These are phyloP conservation scores for Beris morrisii DNA, from an alignment of 2,888 invertebrate genomes.

Conservation along the genomic window DNA sequence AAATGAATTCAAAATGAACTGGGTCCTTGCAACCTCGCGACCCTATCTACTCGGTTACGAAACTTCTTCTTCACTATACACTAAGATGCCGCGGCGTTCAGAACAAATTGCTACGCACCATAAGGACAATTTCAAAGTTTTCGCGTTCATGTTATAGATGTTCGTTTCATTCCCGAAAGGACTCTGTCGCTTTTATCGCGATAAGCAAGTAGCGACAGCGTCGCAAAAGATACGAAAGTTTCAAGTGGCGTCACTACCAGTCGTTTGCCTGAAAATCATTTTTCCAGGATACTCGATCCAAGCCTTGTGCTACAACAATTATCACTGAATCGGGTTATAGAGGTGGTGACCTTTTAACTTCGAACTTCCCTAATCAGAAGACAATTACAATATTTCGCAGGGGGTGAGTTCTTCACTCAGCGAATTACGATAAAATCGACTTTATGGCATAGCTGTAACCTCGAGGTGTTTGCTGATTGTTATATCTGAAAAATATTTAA, in stretches of 20 bases:
- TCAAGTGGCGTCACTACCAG: conserved; percentile 20
- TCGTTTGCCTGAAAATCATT: conserved; percentile 7
- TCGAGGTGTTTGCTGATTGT: too few relatives aligned
- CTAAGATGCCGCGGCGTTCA: neutral
- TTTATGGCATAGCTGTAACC: too few relatives aligned
- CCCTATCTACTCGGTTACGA: neutral
- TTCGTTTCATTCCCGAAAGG: conserved; percentile 2
- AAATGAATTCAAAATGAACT: conserved; percentile 23
- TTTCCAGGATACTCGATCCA: too few relatives aligned
- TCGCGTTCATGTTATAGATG: conserved; percentile 3
- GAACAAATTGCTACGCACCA: conserved; percentile 24
- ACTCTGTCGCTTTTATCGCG: conserved; percentile 3
- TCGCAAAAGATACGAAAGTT: conserved; percentile 28
- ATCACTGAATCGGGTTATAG: too few relatives aligned
- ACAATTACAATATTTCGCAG: conserved; percentile 3
- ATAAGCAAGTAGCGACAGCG: conserved; percentile 28
- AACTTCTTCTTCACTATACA: neutral
- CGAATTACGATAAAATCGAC: too few relatives aligned
- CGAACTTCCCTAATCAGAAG: conserved; percentile 11
- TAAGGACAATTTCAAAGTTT: conserved; percentile 23
- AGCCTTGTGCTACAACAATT: too few relatives aligned
- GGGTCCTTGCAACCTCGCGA: neutral
- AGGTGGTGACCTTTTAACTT: conserved; percentile 27
- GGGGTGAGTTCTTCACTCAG: too few relatives aligned
- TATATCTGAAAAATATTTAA: too few relatives aligned